Evolutionary conservation across 2,113 vertebrate genomes (phyloP), one percentile per base, ranked within the genome.

Genomic region (Corydoras maculifer): DNA sequence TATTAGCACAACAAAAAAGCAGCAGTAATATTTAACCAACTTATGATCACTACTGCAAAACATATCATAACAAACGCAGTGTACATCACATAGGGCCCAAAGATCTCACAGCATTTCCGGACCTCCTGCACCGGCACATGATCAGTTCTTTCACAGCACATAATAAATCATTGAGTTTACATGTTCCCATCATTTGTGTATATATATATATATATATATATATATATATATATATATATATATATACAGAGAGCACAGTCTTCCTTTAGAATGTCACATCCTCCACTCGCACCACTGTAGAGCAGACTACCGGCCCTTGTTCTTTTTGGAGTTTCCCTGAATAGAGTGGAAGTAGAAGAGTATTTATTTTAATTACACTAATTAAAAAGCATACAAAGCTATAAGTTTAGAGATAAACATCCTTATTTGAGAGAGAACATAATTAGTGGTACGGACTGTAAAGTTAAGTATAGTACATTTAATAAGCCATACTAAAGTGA

Each of bases 271-370:
- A 13, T 18, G 3, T 65, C 32, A 25, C 18, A 25, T 25, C 18
- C 50, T 74, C 51, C 15, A 3, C 14, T 62, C 13, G 14, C 48
- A 5, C 48, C 30, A 57, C 30, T 15, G 29, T 5, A 2, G 4
- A 58, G 35, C 51, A 57, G 35, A 64, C 89, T 98, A 99, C 79
- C 97, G 96, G 82, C 86, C 90, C 85, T 95, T 98, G 85, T 91
- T 99, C 92, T 98, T 99, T 80, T 98, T 98, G 69, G 94, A 86
- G 84, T 94, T 99, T 84, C 90, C 94, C 97, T 99, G 79, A 50
- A 76, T 78, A 67, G 82, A 72, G 84, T 79, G 58, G 10, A 65
- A 14, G 29, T 15, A 54, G 81, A 30, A 53, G 57, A 30, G 8
- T 29, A 0, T 58, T 73, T 63, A 11, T 14, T 25, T 18, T 48